Base-by-base conservation (phyloP, 2,888 invertebrate genomes). In the Desoria tigrina region DNA sequence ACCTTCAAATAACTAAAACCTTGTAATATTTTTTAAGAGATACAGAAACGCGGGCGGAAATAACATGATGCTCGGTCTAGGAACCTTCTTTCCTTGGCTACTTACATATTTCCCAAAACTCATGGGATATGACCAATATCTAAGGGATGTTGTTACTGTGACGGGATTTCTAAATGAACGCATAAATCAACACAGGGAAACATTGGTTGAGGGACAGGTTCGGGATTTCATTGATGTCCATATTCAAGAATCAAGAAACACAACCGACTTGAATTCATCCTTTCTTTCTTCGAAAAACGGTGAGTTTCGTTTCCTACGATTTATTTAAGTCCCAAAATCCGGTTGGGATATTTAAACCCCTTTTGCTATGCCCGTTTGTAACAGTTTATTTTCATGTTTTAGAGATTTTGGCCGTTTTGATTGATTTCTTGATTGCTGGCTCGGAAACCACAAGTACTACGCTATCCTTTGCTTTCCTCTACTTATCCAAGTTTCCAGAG, bases 51-150 rank as follows among this genome's bases (percentile, higher is more conserved):
- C 28, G 14, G 37, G 39, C 24, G 61, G 50, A 23, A 50, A 57
- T 51, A 57, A 50, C 24, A n/a, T 26, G 32, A 57, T 57, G 16
- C 16, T 37, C n/a, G 50, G 26, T 1, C 14, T 63, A 0, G 50
- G n/a, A n/a, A n/a, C n/a, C n/a, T n/a, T n/a, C n/a, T n/a, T n/a
- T n/a, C n/a, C n/a, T n/a, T n/a, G n/a, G n/a, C n/a, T n/a, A n/a
- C n/a, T 42, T 28, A 54, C 56, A n/a, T 69, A 63, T 37, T 42
- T 69, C 32, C 65, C 60, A 16, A 62, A 55, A 21, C 26, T 58
- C 1, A 23, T 24, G 26, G 65, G 65, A 28, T 63, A 49, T 39
- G 14, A 21, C 23, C 37, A 42, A n/a, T 18, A 57, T 2, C 2
- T 63, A 32, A 45, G 27, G 28, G 37, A 39, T 51, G 27, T 42